Base-by-base conservation (phyloP, 2,113 vertebrate genomes). In the Pelecanus crispus region DNA sequence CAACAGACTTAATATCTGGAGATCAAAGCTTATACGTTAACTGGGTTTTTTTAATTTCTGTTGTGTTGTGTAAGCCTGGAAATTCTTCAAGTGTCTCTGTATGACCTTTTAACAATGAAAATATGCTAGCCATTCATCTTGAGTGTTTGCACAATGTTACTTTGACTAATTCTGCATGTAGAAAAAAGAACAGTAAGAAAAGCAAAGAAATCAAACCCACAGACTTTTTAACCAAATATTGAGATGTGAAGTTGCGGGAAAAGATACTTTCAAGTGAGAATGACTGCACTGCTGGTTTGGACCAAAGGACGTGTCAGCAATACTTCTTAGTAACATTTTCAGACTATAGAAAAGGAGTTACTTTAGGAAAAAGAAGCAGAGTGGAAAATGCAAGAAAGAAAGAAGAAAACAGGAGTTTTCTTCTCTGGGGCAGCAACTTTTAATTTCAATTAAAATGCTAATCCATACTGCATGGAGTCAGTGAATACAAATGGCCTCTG, bases 401-500 rank as follows among this genome's bases (percentile, higher is more conserved):
- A n/a, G n/a, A 72, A 62, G 34, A 49, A 89, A 87, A 71, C 20
- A 19, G 17, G 42, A 65, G 26, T 93, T 84, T 86, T 73, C 77
- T 94, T 86, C 53, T 91, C 40, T n/a, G 55, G 59, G 77, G 53
- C 72, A 86, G 72, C 55, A 92, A 81, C 72, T 89, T 94, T 88
- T 90, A 80, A 83, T 86, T 91, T 83, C 70, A 86, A 56, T 88
- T 94, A 92, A 77, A 95, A 71, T 86, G 79, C 14, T 91, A 66
- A 72, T 82, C 47, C 52, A n/a, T 78, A 25, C 34, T 24, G 38
- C 36, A 63, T 53, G 77, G 83, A 94, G 74, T n/a, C 73, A 45
- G 83, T 67, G 79, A 88, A 90, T 92, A 90, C 62, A 91, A 90
- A 92, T 87, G 19, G 82, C 91, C 70, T 89, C 81, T 92, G 74